Base-by-base conservation (phyloP, 2,888 invertebrate species). In the Halictus quadricinctus region DNA sequence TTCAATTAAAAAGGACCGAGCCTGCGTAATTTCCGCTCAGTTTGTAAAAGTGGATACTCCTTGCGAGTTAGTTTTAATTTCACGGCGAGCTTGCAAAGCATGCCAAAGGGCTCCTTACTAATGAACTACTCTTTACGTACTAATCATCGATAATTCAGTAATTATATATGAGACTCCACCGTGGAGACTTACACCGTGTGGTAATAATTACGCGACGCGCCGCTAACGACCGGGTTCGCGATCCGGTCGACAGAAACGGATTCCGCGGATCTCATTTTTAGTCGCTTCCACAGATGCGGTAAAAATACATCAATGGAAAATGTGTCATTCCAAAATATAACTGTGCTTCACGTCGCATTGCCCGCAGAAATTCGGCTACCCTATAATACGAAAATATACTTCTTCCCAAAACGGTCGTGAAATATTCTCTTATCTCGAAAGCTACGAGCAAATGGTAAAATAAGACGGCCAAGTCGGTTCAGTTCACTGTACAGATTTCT, bases 61-160 rank as follows among this genome's bases (percentile, higher is more conserved):
- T 84, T 72, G 72, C 48, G 58, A 46, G 72, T 78, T 72, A 83
- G 79, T 83, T 84, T 84, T 83, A 84, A 79, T 79, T 84, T 83
- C 76, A 83, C 83, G 58, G 78, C 41, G 72, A 83, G 83, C 48
- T 36, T 79, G 72, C 36, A 72, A 76, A 73, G 48, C 64, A 60
- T 79, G 75, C 79, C 84, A 83, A 83, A 79, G 41, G 60, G 72
- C 72, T 43, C 58, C 72, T 66, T 64, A 72, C 84, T 79, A 84
- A 84, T 48, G 84, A 79, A 83, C 84, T 48, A 50, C 64, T 76
- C 66, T 79, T 79, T 76, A 83, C 75, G 66, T 73, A 78, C 79
- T 76, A 84, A 76, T 79, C 79, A 79, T 79, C 79, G 75, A 83
- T 83, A 84, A 83, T 75, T 75, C 78, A 54, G 72, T 72, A 72